Evolutionary conservation across 1,140 invertebrate species (phyloP), one percentile per base, ranked within the genome.

Genomic region (Trachymyrmex septentrionalis): DNA sequence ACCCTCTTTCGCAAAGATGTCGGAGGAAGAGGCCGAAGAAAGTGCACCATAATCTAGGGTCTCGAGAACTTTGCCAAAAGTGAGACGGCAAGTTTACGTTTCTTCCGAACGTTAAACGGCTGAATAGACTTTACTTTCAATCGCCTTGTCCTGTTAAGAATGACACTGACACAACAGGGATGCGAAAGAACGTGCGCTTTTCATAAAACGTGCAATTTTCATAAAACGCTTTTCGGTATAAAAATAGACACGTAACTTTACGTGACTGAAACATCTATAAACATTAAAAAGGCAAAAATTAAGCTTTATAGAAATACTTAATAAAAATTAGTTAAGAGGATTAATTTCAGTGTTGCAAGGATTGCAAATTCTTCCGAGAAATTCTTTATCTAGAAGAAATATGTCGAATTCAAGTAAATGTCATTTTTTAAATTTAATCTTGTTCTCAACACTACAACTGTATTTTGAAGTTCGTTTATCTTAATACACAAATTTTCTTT

Each of bases 21-120:
- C 44, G 59, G 63, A 67, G 66, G n/a, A 21, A 34, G 63, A 76
- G 61, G 1, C 77, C 55, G 57, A 81, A 84, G 80, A 57, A 75
- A 88, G 87, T 90, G 76, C 88, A 88, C 87, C 82, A 89, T 92
- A 92, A 93, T 91, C 87, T 90, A 88, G 82, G 69, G 72, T 87
- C 87, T 91, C 78, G 82, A 69, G 30, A 92, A 92, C 73, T 92
- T 93, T 82, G 73, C 80, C 53, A 81, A 87, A 90, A 90, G 87
- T 88, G 86, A 76, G 57, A 73, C 53, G 72, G 78, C 69, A 64
- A 90, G 86, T 85, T 64, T 34, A 38, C 78, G 30, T 87, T 89
- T 88, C 87, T 91, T 88, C 81, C 66, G 61, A 71, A 89, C 87
- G 80, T 92, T 91, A 91, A 91, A 91, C 87, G 87, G 78, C 67